These are phyloP conservation scores for Desmodus rotundus DNA, from an alignment of 2,113 vertebrate genomes.

Conservation along the genomic window DNA sequence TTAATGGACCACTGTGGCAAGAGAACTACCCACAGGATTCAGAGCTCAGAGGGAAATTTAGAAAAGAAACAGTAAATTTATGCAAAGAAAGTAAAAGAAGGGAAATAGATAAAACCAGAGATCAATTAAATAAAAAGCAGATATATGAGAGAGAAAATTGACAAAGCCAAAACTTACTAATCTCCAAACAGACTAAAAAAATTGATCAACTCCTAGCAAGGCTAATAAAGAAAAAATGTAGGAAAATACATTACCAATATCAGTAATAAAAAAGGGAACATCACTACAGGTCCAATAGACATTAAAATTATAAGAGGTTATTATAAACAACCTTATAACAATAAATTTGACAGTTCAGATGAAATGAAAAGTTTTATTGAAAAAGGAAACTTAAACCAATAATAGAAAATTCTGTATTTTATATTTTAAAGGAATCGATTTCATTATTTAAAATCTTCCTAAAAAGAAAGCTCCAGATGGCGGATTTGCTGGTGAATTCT, in stretches of 20 bases:
- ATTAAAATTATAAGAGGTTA: slow-evolving; percentile 8
- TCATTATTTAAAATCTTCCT: slow-evolving; percentile 55
- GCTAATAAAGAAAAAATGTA: background rate
- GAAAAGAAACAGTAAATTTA: background rate
- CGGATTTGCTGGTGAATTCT: slow-evolving; percentile 55
- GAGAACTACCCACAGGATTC: background rate
- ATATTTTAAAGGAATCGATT: slow-evolving; percentile 49
- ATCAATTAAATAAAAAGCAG: slow-evolving; percentile 11
- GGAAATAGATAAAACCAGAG: slow-evolving; percentile 18
- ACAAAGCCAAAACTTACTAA: background rate
- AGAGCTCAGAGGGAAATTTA: background rate
- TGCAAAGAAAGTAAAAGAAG: background rate
- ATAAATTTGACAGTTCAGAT: slow-evolving; percentile 28
- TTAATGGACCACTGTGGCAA: background rate
- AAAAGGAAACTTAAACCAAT: slow-evolving; percentile 47
- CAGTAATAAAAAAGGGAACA: background rate
- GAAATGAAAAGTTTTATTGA: slow-evolving; percentile 9
- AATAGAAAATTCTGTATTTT: slow-evolving; percentile 24
- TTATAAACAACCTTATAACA: background rate
- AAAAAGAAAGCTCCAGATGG: slow-evolving; percentile 67
- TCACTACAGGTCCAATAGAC: slow-evolving; percentile 14
- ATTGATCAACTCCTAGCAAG: background rate
- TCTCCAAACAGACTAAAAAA: slow-evolving; percentile 25
- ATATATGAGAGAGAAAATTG: background rate
- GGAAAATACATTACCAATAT: slow-evolving; percentile 1